Evolutionary conservation across 2,113 vertebrate genomes (phyloP), one percentile per base, ranked within the genome.

Genomic region (Orcinus orca): DNA sequence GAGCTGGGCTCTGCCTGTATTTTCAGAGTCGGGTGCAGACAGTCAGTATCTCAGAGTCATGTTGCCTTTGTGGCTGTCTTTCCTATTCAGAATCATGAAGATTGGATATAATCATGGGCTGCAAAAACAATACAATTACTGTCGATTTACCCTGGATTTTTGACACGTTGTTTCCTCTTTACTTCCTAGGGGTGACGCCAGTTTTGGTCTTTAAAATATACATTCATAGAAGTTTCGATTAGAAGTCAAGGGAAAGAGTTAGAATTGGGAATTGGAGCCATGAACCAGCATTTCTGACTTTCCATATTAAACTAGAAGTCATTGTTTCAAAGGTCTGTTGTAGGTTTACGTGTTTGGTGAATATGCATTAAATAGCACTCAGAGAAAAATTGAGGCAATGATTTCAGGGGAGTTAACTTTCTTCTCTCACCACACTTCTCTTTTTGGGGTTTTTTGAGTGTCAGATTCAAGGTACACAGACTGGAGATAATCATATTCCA

Each of bases 401-500:
- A 0, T 41, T 67, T 41, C 25, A 33, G 6, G 10, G 38, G 65
- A 65, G 38, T 41, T 84, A 81, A 50, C 60, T 70, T 65, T 71
- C 25, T 90, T 84, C 55, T 95, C 10, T 44, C 41, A 41, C 20
- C 60, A 53, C 55, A 38, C 84, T 90, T 71, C 26, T 93, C 18
- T 91, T 55, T 77, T 80, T 10, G 17, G 36, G 17, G 17, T 71
- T 83, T 58, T 91, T 67, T 92, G 31, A 93, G 63, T 68, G 79
- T 44, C 65, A 93, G 41, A 73, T 65, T 96, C 62, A 29, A 62
- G 63, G 29, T 71, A 81, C 36, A 82, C 47, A 95, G 47, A 74
- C 26, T 33, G 1, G 29, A 96, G 29, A 44, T 47, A 92, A 83
- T 90, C 84, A 62, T 82, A 83, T 93, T 96, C 50, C 71, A 90